phyloP scores from a whole-genome alignment of 2,888 invertebrate species.

The Tuta absoluta region DNA sequence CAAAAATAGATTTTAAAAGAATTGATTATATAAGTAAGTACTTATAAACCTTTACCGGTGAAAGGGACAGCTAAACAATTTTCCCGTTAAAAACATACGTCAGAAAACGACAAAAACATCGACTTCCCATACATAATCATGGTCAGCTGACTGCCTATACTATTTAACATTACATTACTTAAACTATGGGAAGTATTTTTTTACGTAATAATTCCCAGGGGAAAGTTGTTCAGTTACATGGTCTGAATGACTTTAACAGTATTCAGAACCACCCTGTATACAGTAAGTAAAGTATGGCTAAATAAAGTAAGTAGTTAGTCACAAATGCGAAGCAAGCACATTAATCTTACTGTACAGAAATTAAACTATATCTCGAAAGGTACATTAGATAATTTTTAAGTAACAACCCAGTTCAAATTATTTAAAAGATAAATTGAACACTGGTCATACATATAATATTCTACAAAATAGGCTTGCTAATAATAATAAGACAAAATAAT shows the following conservation, averaged over 20 bases:
- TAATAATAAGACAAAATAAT: background rate
- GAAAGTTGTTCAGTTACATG: too few relatives aligned
- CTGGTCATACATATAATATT: background rate
- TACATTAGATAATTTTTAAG: background rate
- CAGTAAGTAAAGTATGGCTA: too few relatives aligned
- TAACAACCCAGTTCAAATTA: background rate
- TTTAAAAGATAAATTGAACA: background rate
- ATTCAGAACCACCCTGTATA: too few relatives aligned
- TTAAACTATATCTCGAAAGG: background rate
- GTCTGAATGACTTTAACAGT: too few relatives aligned
- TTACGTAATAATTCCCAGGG: too few relatives aligned
- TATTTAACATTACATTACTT: too few relatives aligned
- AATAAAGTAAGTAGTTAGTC: background rate
- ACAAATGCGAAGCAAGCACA: slow-evolving; percentile 7
- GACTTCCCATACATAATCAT: too few relatives aligned
- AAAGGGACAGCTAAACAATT: too few relatives aligned
- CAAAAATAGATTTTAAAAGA: slow-evolving; percentile 8
- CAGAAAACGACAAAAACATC: too few relatives aligned
- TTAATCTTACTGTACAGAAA: background rate
- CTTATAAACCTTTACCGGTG: background rate
- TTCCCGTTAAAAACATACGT: too few relatives aligned
- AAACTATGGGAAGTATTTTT: too few relatives aligned
- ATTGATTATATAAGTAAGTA: slow-evolving; percentile 1
- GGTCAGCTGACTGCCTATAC: too few relatives aligned
- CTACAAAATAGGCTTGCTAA: background rate